Conservation (phyloP, 2,888 invertebrate genomes). For the Tipula confusa region DNA sequence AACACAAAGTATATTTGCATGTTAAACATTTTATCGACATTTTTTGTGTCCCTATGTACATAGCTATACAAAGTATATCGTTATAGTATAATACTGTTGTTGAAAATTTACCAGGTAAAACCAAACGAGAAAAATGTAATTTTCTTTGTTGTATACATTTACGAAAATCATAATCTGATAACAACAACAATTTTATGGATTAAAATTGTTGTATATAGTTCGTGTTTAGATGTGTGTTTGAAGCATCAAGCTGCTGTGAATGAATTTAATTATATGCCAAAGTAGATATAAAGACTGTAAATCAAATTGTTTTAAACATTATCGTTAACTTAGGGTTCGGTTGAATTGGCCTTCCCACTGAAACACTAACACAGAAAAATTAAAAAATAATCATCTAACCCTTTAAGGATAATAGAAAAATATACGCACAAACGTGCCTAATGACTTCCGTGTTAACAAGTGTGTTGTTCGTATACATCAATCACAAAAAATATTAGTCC, state of each 20-base stretch:
- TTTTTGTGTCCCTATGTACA: background rate
- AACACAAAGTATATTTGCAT: background rate
- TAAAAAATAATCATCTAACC: background rate
- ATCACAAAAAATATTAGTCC: background rate
- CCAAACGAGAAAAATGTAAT: background rate
- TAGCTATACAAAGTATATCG: no score
- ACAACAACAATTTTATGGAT: background rate
- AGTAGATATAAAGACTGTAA: no score
- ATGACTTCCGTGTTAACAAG: background rate
- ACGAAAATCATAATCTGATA: background rate
- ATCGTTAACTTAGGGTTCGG: no score
- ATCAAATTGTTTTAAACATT: no score
- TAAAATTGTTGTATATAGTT: background rate
- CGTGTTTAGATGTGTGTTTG: background rate
- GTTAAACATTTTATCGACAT: background rate
- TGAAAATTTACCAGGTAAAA: background rate
- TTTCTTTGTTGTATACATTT: background rate
- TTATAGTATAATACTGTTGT: no score
- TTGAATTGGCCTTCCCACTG: no score
- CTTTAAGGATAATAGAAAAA: background rate
- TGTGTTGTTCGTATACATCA: constrained; percentile 8
- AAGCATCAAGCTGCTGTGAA: background rate
- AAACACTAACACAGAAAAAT: no score
- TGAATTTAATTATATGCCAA: background rate
- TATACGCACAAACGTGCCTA: background rate